These are phyloP conservation scores for Pelvicachromis taeniatus DNA, from an alignment of 2,113 vertebrate genomes.

Conservation along the genomic window DNA sequence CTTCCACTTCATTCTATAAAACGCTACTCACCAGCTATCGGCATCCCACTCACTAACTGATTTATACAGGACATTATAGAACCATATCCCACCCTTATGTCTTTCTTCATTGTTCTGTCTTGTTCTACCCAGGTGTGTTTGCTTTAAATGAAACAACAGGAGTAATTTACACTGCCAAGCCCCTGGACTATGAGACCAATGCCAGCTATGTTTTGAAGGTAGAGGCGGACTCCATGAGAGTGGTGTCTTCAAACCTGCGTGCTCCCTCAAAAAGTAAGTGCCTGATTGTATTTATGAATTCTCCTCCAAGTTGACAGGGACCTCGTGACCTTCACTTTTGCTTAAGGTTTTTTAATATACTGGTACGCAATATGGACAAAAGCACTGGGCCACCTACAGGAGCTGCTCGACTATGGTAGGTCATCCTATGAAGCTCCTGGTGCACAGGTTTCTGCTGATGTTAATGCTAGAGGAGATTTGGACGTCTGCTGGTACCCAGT, in stretches of 20 bases:
- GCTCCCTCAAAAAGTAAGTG: constrained; percentile 87
- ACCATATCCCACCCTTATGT: background rate
- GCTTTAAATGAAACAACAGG: constrained; percentile 80
- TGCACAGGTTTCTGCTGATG: background rate
- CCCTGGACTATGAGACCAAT: constrained; percentile 82
- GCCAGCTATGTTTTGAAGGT: constrained; percentile 79
- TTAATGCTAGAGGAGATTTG: background rate
- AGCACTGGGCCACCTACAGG: background rate
- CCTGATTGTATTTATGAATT: background rate
- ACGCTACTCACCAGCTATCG: background rate
- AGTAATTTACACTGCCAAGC: constrained; percentile 75
- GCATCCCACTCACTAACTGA: background rate
- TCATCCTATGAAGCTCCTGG: background rate
- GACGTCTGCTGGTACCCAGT: background rate
- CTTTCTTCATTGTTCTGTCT: background rate
- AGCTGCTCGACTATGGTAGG: background rate
- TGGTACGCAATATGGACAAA: background rate
- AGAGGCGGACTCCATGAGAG: constrained; percentile 83
- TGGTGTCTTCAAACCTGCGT: constrained; percentile 80
- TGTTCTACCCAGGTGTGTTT: constrained; percentile 74
- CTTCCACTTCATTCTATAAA: background rate
- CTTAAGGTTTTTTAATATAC: background rate
- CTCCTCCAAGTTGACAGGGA: background rate
- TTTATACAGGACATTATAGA: background rate
- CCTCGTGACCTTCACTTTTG: background rate